Conservation (phyloP, 2,888 invertebrate genomes). For the Camponotus fellah region DNA sequence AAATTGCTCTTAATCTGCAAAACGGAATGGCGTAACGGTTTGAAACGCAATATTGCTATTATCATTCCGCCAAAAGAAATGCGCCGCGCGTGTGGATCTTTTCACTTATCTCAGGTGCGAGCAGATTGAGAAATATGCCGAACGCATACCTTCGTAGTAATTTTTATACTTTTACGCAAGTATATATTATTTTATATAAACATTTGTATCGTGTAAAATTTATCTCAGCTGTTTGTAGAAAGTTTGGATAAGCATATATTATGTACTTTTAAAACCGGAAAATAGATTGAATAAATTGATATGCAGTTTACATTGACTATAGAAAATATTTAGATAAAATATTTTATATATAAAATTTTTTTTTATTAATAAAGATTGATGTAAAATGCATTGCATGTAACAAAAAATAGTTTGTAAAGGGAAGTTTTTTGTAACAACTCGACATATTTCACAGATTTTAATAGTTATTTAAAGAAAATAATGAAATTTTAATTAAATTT, state of each 20-base stretch:
- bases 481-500: too few relatives aligned
- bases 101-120: background rate
- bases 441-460: too few relatives aligned
- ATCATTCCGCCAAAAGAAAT: background rate
- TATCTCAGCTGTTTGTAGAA: background rate
- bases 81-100: background rate
- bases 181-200: background rate
- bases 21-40: background rate
- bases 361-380: too few relatives aligned
- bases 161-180: background rate
- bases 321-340: too few relatives aligned
- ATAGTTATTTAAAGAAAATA: too few relatives aligned
- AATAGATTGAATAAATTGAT: background rate
- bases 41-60: conserved; percentile 4
- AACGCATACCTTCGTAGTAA: background rate
- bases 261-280: conserved; percentile 13
- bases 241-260: conserved; percentile 2
- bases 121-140: conserved; percentile 15
- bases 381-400: too few relatives aligned
- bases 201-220: background rate
- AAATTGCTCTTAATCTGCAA: conserved; percentile 25
- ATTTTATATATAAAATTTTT: too few relatives aligned
- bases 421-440: too few relatives aligned
- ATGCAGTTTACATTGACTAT: background rate
- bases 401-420: too few relatives aligned